Base-by-base conservation (phyloP, 2,888 invertebrate genomes). In the Icerya purchasi region DNA sequence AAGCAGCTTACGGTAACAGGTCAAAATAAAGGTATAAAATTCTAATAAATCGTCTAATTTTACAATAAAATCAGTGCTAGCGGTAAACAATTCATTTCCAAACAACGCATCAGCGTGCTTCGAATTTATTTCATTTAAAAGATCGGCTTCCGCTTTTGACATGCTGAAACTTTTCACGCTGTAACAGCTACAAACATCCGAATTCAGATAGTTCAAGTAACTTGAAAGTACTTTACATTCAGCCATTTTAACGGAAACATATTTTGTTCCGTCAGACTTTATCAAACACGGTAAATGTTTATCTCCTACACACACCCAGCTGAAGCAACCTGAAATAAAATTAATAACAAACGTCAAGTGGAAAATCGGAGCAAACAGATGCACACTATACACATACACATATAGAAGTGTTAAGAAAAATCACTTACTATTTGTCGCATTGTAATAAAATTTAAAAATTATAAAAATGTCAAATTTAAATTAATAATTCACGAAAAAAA, bases 191-290 rank as follows among this genome's bases (percentile, higher is more conserved):
- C 88, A 89, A 64, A 91, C 86, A 69, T 89, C 89, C 65, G 86
- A 83, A 70, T 92, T 90, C 58, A 92, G 77, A 70, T 85, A 86
- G 70, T 83, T 86, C 68, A 91, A 79, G 74, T 89, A 87, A 74
- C 89, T 89, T 70, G 87, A 86, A 22, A 92, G 77, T 54, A 92
- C 77, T 72, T 92, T 92, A 68, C 83, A 79, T 72, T 94, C 94
- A 22, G 93, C 86, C 81, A 94, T 91, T 59, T 91, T 79, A 57
- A 94, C 92, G n/a, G 92, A 86, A 69, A 90, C 88, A 71, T 87
- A 93, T 70, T 85, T 85, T 70, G 88, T 88, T 20, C 81, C 78
- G 57, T 63, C 62, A 1, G 5, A 22, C 51, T 66, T 63, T 3
- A 62, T 62, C 3, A 82, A 79, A 21, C 94, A 92, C 1, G 94